These are phyloP conservation scores for Carapus acus DNA, from an alignment of 2,797 vertebrate genomes.

Conservation along the genomic window DNA sequence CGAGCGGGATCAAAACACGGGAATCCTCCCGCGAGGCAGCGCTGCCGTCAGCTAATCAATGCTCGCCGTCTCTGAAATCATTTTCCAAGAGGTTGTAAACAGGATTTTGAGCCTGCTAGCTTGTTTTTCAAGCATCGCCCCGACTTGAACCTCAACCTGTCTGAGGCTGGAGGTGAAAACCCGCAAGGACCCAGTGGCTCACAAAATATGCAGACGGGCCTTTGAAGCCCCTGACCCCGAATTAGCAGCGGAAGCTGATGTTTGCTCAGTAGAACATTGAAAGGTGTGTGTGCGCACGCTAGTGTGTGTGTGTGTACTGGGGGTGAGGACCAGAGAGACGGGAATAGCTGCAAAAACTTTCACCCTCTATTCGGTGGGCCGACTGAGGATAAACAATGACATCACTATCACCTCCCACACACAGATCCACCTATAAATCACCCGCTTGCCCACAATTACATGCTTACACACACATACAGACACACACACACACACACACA, in stretches of 20 bases:
- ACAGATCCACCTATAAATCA: neutral
- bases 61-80: no score
- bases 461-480: neutral
- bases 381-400: conserved; percentile 51
- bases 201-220: conserved; percentile 17
- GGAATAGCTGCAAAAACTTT: conserved; percentile 60
- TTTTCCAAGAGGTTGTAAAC: no score
- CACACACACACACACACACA: conserved; percentile 7
- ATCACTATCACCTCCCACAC: conserved; percentile 43
- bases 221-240: conserved; percentile 39
- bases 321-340: conserved; percentile 15
- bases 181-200: conserved; percentile 19
- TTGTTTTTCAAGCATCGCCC: conserved; percentile 9
- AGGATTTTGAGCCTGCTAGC: no score
- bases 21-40: no score
- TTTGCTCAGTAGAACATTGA: conserved; percentile 46
- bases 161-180: no score
- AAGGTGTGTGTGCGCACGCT: no score
- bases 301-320: no score
- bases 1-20: no score
- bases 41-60: no score
- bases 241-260: conserved; percentile 46
- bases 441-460: no score
- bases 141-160: conserved; percentile 24
- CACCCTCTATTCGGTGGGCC: conserved; percentile 45